Percentiles rank a stretch among this genome's conserved stretches.
Evolutionary conservation across 2,113 vertebrate species (phyloP).

Genomic region (Poicephalus meyeri): DNA sequence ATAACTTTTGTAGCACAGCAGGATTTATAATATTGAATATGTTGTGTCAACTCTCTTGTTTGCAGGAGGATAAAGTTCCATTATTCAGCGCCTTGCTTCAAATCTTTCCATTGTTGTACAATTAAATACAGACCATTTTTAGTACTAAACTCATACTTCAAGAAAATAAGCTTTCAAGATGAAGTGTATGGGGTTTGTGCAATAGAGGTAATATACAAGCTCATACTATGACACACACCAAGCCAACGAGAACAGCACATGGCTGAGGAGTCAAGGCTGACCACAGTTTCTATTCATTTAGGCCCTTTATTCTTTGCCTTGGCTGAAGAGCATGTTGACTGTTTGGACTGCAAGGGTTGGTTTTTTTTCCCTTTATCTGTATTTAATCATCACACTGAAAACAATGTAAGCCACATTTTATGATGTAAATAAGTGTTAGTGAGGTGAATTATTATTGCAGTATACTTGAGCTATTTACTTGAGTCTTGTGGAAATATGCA

Average conservation of each 20-base stretch:
- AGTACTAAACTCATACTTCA: not conserved
- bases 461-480: not conserved
- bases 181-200: not conserved
- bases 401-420: not conserved
- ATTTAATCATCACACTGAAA: not conserved
- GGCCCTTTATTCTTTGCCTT: not conserved
- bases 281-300: not conserved
- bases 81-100: conserved; percentile 37
- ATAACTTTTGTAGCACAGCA: conserved; percentile 14
- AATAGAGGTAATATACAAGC: not conserved
- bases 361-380: not conserved
- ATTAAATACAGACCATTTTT: conserved; percentile 43
- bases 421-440: not conserved
- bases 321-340: not conserved
- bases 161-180: conserved; percentile 13
- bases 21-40: conserved; percentile 7
- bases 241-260: fast-evolving
- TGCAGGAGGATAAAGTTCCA: conserved; percentile 36
- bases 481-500: not conserved
- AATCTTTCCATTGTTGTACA: conserved; percentile 19
- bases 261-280: not conserved
- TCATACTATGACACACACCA: fast-evolving
- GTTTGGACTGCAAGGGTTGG: not conserved
- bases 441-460: not conserved
- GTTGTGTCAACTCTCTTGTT: conserved; percentile 42